Base-by-base conservation (phyloP, 2,113 vertebrate genomes). In the Scolopax mira region DNA sequence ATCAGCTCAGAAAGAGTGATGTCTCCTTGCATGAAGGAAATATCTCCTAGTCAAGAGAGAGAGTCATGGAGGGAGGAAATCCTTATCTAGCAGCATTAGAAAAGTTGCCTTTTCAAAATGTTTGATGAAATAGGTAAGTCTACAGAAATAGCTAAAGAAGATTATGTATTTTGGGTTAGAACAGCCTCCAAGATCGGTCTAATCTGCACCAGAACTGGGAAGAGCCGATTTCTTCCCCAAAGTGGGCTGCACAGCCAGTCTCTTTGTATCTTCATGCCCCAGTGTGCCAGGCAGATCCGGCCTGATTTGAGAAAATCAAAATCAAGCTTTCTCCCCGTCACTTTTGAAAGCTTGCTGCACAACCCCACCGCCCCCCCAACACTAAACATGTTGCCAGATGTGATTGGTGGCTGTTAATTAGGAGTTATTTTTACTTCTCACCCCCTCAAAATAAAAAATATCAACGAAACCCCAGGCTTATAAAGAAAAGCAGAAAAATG, bases 361-460 rank as follows among this genome's bases (percentile, higher is more conserved):
- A n/a, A n/a, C n/a, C n/a, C 27, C 44, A 7, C 44, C 44, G 2
- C 13, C 3, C 11, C 24, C 2, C 13, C 39, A 33, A 8, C 1
- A 1, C 11, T 13, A 66, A 75, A 33, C 13, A 1, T 18, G 19
- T 37, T 80, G 28, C 31, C 27, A 46, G 37, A n/a, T 74, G 23
- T 67, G 48, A 72, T 57, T 41, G 7, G 16, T 70, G 22, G 13
- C 13, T 69, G 18, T 72, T 77, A 87, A 48, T 37, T 23, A 41
- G 15, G 30, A 82, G 6, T 51, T 75, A 18, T 37, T 89, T 84
- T 79, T 61, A 37, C 30, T 82, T 80, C 15, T 13, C 10, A 18
- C 6, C 3, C 31, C 28, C 41, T 19, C 49, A 65, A 51, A 61
- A 61, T 64, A 27, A 15, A 6, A 42, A 22, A 42, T 14, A 42